A percentile compares a stretch with the other conserved stretches of the same genome.
These are phyloP conservation scores for Stramonita haemastoma DNA, from an alignment of 2,888 invertebrate species.

Conservation along the genomic window DNA sequence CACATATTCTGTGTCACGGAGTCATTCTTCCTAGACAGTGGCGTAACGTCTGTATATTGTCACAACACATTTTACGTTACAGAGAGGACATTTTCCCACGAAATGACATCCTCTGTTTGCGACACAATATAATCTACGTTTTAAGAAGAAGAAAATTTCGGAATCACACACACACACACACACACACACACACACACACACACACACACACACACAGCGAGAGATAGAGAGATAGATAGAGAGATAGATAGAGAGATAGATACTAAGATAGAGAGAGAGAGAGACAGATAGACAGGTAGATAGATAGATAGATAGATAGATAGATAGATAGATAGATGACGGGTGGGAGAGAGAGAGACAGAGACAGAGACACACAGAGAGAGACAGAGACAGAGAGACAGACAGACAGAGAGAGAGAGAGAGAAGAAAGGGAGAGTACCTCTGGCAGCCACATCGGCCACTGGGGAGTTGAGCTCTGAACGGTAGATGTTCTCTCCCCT, in stretches of 20 bases:
- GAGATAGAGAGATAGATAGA: too few species aligned
- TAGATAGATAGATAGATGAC: background rate
- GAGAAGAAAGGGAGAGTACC: background rate
- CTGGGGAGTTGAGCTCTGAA: constrained; percentile 15
- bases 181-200: constrained; percentile 17
- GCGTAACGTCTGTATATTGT: too few species aligned
- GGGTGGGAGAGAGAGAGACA: background rate
- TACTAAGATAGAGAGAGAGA: constrained; percentile 7
- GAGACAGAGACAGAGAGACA: background rate
- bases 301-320: constrained; percentile 2
- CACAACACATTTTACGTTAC: too few species aligned
- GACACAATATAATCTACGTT: too few species aligned
- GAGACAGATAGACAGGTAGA: background rate
- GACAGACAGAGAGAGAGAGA: background rate
- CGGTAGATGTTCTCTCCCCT: constrained; percentile 49
- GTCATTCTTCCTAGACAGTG: too few species aligned
- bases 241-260: background rate
- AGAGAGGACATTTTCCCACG: too few species aligned
- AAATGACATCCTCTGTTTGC: too few species aligned
- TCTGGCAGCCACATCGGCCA: background rate
- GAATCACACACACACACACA: constrained; percentile 9
- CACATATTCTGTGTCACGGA: too few species aligned
- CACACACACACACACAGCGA: background rate
- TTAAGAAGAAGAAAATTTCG: too few species aligned
- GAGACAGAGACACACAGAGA: background rate